These are phyloP conservation scores for Arctopsyche grandis DNA, from an alignment of 1,140 invertebrate genomes.

Conservation along the genomic window DNA sequence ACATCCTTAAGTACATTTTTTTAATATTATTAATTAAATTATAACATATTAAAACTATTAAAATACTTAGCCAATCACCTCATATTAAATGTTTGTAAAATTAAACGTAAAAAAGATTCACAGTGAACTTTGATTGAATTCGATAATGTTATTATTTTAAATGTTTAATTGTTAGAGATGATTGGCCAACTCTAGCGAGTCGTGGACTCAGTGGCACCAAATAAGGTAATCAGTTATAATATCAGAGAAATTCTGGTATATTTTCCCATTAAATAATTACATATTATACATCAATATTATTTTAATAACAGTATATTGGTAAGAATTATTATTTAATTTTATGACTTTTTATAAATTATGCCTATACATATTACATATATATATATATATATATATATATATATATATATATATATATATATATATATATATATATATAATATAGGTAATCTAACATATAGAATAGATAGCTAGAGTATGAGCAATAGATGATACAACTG, in stretches of 20 bases:
- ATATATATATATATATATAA: neutral
- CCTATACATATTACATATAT: no score
- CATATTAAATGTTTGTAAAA: slow-evolving; percentile 13
- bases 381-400: slow-evolving; percentile 4
- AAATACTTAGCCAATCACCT: neutral
- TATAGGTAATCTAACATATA: neutral
- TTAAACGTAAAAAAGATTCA: neutral
- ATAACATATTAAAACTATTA: slow-evolving; percentile 1
- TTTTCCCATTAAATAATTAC: slow-evolving; percentile 28
- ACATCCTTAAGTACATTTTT: slow-evolving; percentile 9
- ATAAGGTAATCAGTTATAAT: slow-evolving; percentile 49
- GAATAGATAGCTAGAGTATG: no score
- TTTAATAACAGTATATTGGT: neutral
- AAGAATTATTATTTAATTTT: neutral
- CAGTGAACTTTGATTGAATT: neutral
- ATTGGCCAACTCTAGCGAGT: slow-evolving; percentile 26
- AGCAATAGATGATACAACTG: no score
- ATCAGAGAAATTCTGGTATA: slow-evolving; percentile 50
- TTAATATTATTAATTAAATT: neutral
- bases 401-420: neutral
- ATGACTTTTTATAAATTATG: no score
- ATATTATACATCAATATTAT: neutral
- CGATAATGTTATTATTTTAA: neutral
- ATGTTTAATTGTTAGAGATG: neutral
- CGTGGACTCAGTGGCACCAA: slow-evolving; percentile 43